Base-by-base conservation (phyloP, 1,140 invertebrate species). In the Penaeus chinensis region DNA sequence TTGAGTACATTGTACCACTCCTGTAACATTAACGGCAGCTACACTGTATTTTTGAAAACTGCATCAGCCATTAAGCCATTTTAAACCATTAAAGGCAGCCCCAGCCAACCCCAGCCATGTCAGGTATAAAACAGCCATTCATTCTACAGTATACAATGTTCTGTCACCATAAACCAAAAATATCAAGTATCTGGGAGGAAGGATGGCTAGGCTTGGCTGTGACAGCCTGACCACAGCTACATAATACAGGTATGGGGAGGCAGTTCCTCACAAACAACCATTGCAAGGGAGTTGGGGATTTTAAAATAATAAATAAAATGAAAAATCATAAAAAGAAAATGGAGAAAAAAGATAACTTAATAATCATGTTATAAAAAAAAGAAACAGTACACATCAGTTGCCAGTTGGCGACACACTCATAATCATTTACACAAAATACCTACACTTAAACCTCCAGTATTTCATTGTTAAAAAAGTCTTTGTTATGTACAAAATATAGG, bases 401-500 rank as follows among this genome's bases (percentile, higher is more conserved):
- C 89, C 85, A 89, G 71, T 61, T 81, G 79, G 82, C 85, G 82
- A 87, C 82, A 87, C 89, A 89, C 85, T 87, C 84, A 83, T 69
- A 87, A 87, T 84, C 85, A 87, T 85, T 87, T 87, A 89, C 84
- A 87, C 89, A 87, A 87, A 84, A 89, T 89, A 87, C 86, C 84
- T 89, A 87, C 85, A 81, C 85, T 85, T 89, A 87, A 87, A 82
- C 86, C 86, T 87, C 86, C 86, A 87, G 86, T 87, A 87, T 86
- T 86, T 87, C 86, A 83, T 87, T 87, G 86, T 87, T 87, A 82
- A 87, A 87, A 87, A 87, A 87, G 81, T 82, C 81, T 82, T 87
- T 86, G 84, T 84, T 89, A 89, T 89, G 89, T 89, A 89, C 89
- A 89, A 89, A 89, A 89, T 89, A 89, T 89, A 89, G 89, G 89